Evolutionary conservation across 2,888 invertebrate genomes (phyloP), one percentile per base, ranked within the genome.

Genomic region (Aleiodes alternator): DNA sequence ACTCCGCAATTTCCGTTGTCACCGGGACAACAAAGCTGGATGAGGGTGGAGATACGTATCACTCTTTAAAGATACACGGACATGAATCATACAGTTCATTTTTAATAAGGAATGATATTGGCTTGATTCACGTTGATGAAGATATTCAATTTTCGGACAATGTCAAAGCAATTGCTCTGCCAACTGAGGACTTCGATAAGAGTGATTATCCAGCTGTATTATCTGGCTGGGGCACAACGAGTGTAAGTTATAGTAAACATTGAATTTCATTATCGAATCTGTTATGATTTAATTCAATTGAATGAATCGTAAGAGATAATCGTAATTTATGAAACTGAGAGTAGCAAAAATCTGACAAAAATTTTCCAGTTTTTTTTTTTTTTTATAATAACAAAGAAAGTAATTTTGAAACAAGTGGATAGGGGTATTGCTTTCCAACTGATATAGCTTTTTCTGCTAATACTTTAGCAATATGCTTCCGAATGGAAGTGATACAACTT

Each of bases 151-250:
- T 84, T 72, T 76, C 77, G 3, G 87, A 88, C 2, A 84, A 85
- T 75, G 84, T 89, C 0, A 80, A 87, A 73, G 81, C 87, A 0
- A 71, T 87, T 3, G 73, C 80, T 38, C 72, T 89, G 9, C 87
- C 88, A 0, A 81, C 34, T 0, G 80, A 84, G 59, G 79, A 87
- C 68, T 89, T 88, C 69, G 78, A 81, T 8, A 88, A 88, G 76
- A 79, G 76, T 4, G 82, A 86, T 77, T 86, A 85, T 78, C 84
- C 85, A 1, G 89, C 88, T 0, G 78, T 82, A 29, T 80, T 89
- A 31, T 88, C 89, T 0, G 89, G 89, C 12, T 89, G 89, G 89
- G 89, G 89, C 12, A 88, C 87, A 14, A 88, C 87, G 3, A 80
- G 80, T 57, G 89, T 89, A 78, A 84, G 81, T 77, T 50, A 29